Base-by-base conservation (phyloP, 2,888 invertebrate species). In the Andrena minutula region DNA sequence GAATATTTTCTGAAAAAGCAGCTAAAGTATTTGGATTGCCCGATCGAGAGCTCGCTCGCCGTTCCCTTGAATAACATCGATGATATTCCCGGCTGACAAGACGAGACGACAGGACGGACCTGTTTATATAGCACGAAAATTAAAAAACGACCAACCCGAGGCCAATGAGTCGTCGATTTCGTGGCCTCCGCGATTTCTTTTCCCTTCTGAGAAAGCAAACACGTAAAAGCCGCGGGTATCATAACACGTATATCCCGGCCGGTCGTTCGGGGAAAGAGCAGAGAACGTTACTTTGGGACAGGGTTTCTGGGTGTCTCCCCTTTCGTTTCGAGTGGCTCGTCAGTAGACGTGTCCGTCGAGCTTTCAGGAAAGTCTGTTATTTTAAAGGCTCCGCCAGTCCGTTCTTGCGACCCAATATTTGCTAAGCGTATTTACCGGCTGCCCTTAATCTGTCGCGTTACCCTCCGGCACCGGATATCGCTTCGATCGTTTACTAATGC, bases 321-420 rank as follows among this genome's bases (percentile, higher is more conserved):
- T 80, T 75, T 81, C 86, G 79, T 83, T 84, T 88, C 84, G 79
- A 88, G 88, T 85, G 84, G 75, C 75, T 74, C 78, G 81, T 77
- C 85, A 68, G 72, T 75, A 80, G 74, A 85, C 81, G 77, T 84
- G 82, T 75, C 75, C 73, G 86, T 82, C 81, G 78, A 65, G 83
- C 86, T 89, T 89, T 87, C 79, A 89, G 81, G 84, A 87, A 86
- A 85, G 75, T 86, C 83, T 89, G 89, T 89, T 89, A 89, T 89
- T 89, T 89, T 89, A 87, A 87, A 89, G 83, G 73, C 88, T 85
- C 60, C 64, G 72, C 75, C 76, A 47, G 69, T 58, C 75, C 64
- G 65, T 71, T 60, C 79, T 79, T 49, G 71, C 85, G 76, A 79
- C 85, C 84, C 86, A 88, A 89, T 91, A 91, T 91, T 91, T 91